phyloP scores from a whole-genome alignment of 1,140 invertebrate species.

The Drosophila bocki region DNA sequence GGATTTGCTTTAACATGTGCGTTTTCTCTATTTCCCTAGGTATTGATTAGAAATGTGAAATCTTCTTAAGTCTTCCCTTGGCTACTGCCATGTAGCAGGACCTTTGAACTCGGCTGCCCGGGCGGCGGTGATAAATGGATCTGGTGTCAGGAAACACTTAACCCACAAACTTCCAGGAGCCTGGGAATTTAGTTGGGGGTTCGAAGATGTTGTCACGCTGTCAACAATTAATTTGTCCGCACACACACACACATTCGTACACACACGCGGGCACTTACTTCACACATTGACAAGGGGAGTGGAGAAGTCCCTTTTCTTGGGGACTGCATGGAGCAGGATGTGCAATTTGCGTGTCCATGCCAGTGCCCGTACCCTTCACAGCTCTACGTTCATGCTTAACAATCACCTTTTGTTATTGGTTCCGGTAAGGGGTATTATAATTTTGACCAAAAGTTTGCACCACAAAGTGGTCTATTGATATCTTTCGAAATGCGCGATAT shows the following conservation, averaged over 20 bases:
- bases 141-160: constrained; percentile 58
- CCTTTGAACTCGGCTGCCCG: constrained; percentile 50
- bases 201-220: constrained; percentile 57
- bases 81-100: constrained; percentile 11
- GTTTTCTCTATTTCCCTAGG: neutral
- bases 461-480: too few relatives aligned
- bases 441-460: neutral
- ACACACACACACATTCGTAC: constrained; percentile 16
- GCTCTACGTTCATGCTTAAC: neutral
- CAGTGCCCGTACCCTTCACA: neutral
- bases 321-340: constrained; percentile 31
- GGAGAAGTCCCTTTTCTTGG: constrained; percentile 10
- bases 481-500: neutral
- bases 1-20: neutral
- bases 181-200: constrained; percentile 18
- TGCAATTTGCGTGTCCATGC: constrained; percentile 14
- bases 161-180: constrained; percentile 39
- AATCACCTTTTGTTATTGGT: neutral
- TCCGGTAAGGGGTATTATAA: neutral
- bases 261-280: constrained; percentile 11
- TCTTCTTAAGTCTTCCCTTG: neutral
- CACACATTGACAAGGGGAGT: constrained; percentile 24
- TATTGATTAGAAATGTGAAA: constrained; percentile 24
- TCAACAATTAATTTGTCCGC: constrained; percentile 75
- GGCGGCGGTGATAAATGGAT: constrained; percentile 59